Conservation (phyloP, 2,797 vertebrate species). For the Schizopygopsis malacanthus region DNA sequence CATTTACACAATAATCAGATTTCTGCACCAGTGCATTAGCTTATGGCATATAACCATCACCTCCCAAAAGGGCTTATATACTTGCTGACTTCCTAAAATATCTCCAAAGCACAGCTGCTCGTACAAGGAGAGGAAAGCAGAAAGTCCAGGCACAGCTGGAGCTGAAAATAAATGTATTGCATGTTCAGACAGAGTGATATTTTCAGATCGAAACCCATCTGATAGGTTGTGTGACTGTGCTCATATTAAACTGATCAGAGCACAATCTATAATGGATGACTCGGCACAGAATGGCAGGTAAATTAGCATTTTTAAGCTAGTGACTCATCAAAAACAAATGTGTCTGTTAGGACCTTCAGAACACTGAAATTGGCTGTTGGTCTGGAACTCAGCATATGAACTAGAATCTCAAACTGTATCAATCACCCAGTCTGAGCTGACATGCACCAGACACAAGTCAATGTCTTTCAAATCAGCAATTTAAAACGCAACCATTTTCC, state of each 20-base stretch:
- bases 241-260: constrained; percentile 10
- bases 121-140: not conserved
- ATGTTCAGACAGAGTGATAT: not conserved
- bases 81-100: constrained; percentile 33
- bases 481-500: not conserved
- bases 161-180: constrained; percentile 1
- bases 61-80: constrained; percentile 7
- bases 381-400: not conserved
- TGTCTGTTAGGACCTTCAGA: not conserved
- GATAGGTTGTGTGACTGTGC: constrained; percentile 16
- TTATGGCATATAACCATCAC: constrained; percentile 12
- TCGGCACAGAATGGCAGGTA: not conserved
- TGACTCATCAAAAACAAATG: constrained; percentile 46
- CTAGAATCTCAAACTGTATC: not conserved
- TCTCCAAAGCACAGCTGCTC: constrained; percentile 15
- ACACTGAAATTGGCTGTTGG: constrained; percentile 1
- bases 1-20: not conserved
- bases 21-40: not conserved
- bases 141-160: constrained; percentile 9
- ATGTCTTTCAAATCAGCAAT: not conserved
- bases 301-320: constrained; percentile 18
- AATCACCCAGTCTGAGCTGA: constrained; percentile 21
- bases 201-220: constrained; percentile 29
- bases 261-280: constrained; percentile 23
- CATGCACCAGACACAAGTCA: not conserved